Evolutionary conservation across 2,888 invertebrate species (phyloP).

Genomic region (Diogma glabrata): DNA sequence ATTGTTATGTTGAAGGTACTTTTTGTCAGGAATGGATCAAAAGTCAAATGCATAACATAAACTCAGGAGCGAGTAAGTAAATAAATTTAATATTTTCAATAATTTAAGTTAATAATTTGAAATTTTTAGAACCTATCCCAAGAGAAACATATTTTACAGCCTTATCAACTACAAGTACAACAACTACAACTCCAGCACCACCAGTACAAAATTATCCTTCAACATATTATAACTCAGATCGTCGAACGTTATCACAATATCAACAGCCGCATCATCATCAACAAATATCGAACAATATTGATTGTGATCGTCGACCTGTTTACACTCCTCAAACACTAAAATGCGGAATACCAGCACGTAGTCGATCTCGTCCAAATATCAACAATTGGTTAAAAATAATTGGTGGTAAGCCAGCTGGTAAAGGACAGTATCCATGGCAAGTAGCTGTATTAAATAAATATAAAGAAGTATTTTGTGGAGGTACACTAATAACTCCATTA

Average conservation of each 20-base stretch:
- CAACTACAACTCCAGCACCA: background rate
- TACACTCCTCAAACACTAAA: conserved; percentile 36
- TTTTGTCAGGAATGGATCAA: conserved; percentile 64
- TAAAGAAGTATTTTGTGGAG: conserved; percentile 83
- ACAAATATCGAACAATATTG: conserved; percentile 13
- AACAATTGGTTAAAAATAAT: conserved; percentile 67
- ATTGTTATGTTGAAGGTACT: conserved; percentile 72
- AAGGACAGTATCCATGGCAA: conserved; percentile 91
- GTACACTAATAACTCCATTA: conserved; percentile 64
- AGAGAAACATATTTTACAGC: conserved; percentile 7
- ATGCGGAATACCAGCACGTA: conserved; percentile 31
- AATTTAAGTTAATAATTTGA: too few species aligned
- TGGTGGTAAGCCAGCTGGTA: conserved; percentile 68
- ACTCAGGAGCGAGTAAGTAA: conserved; percentile 1
- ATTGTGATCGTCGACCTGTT: conserved; percentile 28
- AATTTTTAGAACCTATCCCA: conserved; percentile 9
- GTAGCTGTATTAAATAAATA: conserved; percentile 78
- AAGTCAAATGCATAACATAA: conserved; percentile 30
- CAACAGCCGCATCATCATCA: conserved; percentile 23
- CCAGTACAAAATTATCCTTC: background rate
- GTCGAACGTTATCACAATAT: background rate
- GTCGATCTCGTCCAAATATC: conserved; percentile 23
- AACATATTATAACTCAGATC: background rate
- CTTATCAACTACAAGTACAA: conserved; percentile 2
- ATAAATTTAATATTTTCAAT: too few species aligned